These are phyloP conservation scores for Meiosimyza platycephala DNA, from an alignment of 2,888 invertebrate species.

Conservation along the genomic window DNA sequence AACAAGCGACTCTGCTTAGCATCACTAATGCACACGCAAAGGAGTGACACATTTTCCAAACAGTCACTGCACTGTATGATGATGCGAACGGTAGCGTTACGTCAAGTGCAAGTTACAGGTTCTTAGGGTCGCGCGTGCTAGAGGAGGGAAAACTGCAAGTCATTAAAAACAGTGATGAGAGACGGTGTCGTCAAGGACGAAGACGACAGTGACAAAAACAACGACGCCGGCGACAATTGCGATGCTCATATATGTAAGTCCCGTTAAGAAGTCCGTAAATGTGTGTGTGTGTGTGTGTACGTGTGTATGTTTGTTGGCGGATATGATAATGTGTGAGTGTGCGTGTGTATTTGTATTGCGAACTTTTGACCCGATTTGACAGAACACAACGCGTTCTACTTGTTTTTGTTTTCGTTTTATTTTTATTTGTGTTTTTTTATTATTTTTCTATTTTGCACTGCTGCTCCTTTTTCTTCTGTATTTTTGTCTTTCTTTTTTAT, in stretches of 20 bases:
- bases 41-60: too few relatives aligned
- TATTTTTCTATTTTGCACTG: slow-evolving; percentile 11
- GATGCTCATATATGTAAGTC: not conserved
- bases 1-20: too few relatives aligned
- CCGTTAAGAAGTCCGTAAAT: slow-evolving; percentile 25
- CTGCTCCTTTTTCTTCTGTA: slow-evolving; percentile 23
- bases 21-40: too few relatives aligned
- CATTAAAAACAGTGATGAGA: too few relatives aligned
- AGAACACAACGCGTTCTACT: slow-evolving; percentile 30
- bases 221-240: not conserved
- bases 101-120: too few relatives aligned
- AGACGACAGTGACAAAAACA: slow-evolving; percentile 24
- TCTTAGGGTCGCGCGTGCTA: too few relatives aligned
- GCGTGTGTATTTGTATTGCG: slow-evolving; percentile 46
- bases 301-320: slow-evolving; percentile 10
- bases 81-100: too few relatives aligned
- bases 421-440: slow-evolving; percentile 8
- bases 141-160: too few relatives aligned
- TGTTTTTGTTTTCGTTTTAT: slow-evolving; percentile 32
- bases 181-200: too few relatives aligned
- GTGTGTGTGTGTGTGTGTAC: not conserved
- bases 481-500: slow-evolving; percentile 26
- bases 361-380: slow-evolving; percentile 63
- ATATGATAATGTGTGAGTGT: not conserved
- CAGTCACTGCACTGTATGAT: too few relatives aligned